Base-by-base conservation (phyloP, 2,113 vertebrate species). In the Halcyon malimbica region DNA sequence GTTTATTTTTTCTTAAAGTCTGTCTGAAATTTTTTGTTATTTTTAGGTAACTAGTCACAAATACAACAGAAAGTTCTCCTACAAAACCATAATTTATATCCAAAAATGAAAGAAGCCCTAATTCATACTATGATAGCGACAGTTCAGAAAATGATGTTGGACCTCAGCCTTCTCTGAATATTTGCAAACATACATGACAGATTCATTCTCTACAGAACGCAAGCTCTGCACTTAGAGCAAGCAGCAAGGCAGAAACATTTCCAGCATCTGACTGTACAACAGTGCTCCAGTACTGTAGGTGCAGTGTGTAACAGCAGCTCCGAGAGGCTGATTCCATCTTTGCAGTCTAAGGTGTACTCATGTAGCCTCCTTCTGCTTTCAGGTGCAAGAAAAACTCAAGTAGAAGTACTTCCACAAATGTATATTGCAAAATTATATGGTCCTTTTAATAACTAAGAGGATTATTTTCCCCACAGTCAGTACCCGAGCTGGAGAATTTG, bases 341-440 rank as follows among this genome's bases (percentile, higher is more conserved):
- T 5, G 16, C 0, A 0, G 15, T 46, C 31, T n/a, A 33, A 33
- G 29, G 9, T 18, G 17, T 29, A 26, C 24, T 56, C 1, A 0
- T 25, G 69, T 2, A 64, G 69, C 48, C 12, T 89, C 42, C 65
- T 75, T 33, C 56, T 64, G 77, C 73, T 82, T 87, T 26, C 83
- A 79, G 56, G 35, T 71, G 24, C 42, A 59, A 82, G 60, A 10
- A 56, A 75, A 84, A 83, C 56, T 53, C 39, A 35, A 51, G 35
- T 1, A 92, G 29, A 82, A 96, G 68, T 7, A 4, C 37, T 51
- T 84, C 70, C 48, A 79, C 48, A 75, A 46, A 78, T 13, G 11
- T 26, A n/a, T 17, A 28, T 0, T 71, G 29, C 26, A 91, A 91
- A 87, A 75, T 54, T 20, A 50, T 64, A 31, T 0, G 16, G 39